Evolutionary conservation across 1,140 invertebrate species (phyloP), one percentile per base, ranked within the genome.

Genomic region (Heterodera schachtii): DNA sequence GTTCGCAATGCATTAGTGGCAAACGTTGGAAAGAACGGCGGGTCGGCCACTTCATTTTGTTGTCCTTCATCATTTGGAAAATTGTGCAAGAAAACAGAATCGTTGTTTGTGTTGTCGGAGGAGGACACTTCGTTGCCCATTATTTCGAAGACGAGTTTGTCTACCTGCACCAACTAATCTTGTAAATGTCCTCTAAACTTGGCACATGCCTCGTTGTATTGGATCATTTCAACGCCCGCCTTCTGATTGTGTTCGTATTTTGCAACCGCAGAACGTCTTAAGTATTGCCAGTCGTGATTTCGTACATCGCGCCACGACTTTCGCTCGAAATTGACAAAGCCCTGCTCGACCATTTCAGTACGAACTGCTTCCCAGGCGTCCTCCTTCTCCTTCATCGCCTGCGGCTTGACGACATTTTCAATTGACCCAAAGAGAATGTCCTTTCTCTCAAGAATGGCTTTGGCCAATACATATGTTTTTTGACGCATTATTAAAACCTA

Each of bases 251-350:
- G 79, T 49, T 74, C 79, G 69, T 71, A 64, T 71, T 80, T 80
- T 49, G 79, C 67, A 41, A 80, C 70, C 66, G 79, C 79, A 60
- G 66, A 71, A 64, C 79, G 73, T 21, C 79, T 71, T 21, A 80
- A 80, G 47, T 80, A 80, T 64, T 80, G 79, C 79, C 79, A 80
- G 49, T 80, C 79, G n/a, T 80, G 79, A 71, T 80, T 80, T 41
- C 79, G 19, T 43, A 80, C 79, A 75, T 80, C 79, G 46, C 70
- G 64, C 79, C 79, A 80, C 44, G 69, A 73, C 69, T 80, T 80
- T 16, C 71, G 19, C 49, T 80, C 79, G 57, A 80, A 80, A 57
- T 80, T 80, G 31, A 31, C 3, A 71, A 80, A 80, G 1, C 79
- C 79, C 43, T 80, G 67, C 47, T 80, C 79, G 44, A 80, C 75